phyloP scores from a whole-genome alignment of 2,113 vertebrate species.

The Leucosticte australis region DNA sequence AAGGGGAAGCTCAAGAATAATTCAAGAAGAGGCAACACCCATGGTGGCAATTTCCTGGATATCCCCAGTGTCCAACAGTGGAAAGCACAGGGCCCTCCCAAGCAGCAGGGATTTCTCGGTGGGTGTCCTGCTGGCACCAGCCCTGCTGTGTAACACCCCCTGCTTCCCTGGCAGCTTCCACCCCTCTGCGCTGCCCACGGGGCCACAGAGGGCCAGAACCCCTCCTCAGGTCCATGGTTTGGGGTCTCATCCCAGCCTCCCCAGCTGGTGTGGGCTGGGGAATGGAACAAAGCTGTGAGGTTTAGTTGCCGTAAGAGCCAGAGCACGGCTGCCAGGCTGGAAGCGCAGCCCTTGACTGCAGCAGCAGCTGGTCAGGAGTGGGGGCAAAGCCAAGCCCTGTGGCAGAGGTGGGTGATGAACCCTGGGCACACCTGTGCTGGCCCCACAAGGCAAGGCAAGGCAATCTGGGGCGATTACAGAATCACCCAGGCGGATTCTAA shows the following conservation, averaged over 20 bases:
- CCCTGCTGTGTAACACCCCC: neutral
- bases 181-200: rapidly evolving
- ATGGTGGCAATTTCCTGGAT: neutral
- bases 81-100: neutral
- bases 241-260: neutral
- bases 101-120: neutral
- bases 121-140: neutral
- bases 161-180: neutral
- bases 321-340: neutral
- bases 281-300: neutral
- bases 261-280: neutral
- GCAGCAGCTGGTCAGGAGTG: neutral
- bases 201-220: no score
- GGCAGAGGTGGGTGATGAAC: neutral
- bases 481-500: neutral
- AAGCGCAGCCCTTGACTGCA: neutral
- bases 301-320: neutral
- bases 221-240: neutral
- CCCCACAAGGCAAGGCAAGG: neutral
- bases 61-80: neutral
- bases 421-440: neutral
- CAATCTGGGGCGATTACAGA: neutral
- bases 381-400: rapidly evolving
- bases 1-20: neutral
- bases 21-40: neutral